phyloP scores from a whole-genome alignment of 1,140 invertebrate species.

The Limonius californicus region DNA sequence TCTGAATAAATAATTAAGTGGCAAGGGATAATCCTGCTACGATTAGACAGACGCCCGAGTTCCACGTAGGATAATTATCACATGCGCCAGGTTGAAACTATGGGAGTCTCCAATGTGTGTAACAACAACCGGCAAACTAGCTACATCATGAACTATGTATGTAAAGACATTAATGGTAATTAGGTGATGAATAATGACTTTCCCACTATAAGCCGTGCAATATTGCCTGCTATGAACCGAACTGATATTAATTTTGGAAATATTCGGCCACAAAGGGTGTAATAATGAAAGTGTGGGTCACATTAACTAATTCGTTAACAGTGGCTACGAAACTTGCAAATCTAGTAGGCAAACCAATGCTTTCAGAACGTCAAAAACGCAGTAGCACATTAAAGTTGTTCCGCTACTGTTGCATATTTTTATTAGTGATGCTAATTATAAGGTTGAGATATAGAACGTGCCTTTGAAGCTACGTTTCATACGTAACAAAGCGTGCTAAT shows the following conservation, averaged over 20 bases:
- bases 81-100: neutral
- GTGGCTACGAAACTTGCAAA: no score
- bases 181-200: constrained; percentile 26
- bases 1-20: neutral
- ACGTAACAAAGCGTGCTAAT: no score
- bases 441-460: no score
- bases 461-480: no score
- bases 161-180: constrained; percentile 27
- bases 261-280: neutral
- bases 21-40: neutral
- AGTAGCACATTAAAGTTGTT: no score
- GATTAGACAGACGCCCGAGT: neutral
- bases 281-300: no score
- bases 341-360: no score
- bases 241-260: neutral
- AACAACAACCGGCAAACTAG: neutral
- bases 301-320: no score
- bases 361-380: no score
- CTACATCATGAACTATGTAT: constrained; percentile 18
- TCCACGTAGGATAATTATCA: constrained; percentile 7
- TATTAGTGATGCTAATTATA: no score
- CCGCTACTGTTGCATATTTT: no score
- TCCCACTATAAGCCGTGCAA: constrained; percentile 3
- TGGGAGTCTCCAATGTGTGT: constrained; percentile 1
- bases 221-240: neutral